Percentiles rank a stretch among this genome's conserved stretches.
phyloP scores from a whole-genome alignment of 2,888 invertebrate genomes.

The Lepidochrysops patricia region DNA sequence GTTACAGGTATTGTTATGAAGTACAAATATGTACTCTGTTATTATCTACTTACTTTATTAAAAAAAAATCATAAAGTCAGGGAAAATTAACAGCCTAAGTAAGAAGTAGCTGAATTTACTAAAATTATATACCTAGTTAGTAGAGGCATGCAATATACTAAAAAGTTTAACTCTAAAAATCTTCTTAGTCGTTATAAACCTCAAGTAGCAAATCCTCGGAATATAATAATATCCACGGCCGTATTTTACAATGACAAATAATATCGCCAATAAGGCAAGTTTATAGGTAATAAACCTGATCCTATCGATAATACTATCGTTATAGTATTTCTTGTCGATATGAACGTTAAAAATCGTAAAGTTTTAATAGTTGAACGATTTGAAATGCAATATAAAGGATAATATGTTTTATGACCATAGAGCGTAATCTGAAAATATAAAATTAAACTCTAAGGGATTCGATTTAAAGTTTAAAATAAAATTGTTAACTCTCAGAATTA shows the following conservation, averaged over 20 bases:
- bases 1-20: too few relatives aligned
- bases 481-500: neutral
- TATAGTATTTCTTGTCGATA: conserved; percentile 26
- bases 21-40: too few relatives aligned
- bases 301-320: conserved; percentile 7
- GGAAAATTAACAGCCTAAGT: too few relatives aligned
- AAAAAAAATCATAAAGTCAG: too few relatives aligned
- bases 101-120: too few relatives aligned
- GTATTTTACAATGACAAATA: neutral
- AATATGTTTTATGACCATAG: conserved; percentile 25
- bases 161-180: too few relatives aligned
- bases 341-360: conserved; percentile 51
- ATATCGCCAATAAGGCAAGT: conserved; percentile 6
- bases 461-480: neutral
- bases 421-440: neutral
- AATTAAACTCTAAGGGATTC: neutral
- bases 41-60: too few relatives aligned
- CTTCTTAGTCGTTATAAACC: too few relatives aligned
- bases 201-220: neutral
- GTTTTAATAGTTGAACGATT: conserved; percentile 40
- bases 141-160: too few relatives aligned
- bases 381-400: conserved; percentile 30
- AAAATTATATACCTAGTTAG: neutral
- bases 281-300: conserved; percentile 6
- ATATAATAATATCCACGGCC: neutral